These are phyloP conservation scores for Pachymerium ferrugineum DNA, from an alignment of 2,888 invertebrate species.

Conservation along the genomic window DNA sequence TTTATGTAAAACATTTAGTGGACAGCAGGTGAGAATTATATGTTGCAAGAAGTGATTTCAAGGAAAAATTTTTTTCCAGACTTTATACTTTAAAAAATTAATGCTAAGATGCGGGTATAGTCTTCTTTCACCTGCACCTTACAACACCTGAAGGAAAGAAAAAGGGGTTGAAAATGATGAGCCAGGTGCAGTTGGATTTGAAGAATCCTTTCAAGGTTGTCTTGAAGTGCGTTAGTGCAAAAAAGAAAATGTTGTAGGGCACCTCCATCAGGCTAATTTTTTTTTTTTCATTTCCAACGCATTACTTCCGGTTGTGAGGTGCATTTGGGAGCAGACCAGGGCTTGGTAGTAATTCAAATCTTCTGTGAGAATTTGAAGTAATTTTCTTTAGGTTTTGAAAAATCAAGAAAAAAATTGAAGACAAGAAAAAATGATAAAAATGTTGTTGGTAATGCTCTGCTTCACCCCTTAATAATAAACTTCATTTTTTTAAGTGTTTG, in stretches of 20 bases:
- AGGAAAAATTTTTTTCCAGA: background rate
- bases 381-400: background rate
- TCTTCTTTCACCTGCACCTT: background rate
- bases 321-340: conserved; percentile 4
- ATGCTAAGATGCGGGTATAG: conserved; percentile 19
- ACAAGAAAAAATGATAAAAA: too few species aligned
- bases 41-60: conserved; percentile 1
- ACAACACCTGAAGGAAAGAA: conserved; percentile 24
- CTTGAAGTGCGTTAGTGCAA: background rate
- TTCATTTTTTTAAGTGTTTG: background rate
- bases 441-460: conserved; percentile 7
- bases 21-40: background rate
- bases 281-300: background rate
- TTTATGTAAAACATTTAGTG: too few species aligned
- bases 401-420: background rate
- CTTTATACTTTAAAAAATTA: background rate
- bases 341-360: conserved; percentile 20
- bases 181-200: conserved; percentile 20
- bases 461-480: conserved; percentile 4
- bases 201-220: conserved; percentile 17
- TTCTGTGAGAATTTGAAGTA: conserved; percentile 7
- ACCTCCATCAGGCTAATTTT: conserved; percentile 9
- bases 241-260: conserved; percentile 11
- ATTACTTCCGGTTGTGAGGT: conserved; percentile 20
- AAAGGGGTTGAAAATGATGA: conserved; percentile 15